A percentile compares a stretch with the other conserved stretches of the same genome.
Conservation (phyloP, 2,113 vertebrate species). For the Tychaedon coryphoeus region DNA sequence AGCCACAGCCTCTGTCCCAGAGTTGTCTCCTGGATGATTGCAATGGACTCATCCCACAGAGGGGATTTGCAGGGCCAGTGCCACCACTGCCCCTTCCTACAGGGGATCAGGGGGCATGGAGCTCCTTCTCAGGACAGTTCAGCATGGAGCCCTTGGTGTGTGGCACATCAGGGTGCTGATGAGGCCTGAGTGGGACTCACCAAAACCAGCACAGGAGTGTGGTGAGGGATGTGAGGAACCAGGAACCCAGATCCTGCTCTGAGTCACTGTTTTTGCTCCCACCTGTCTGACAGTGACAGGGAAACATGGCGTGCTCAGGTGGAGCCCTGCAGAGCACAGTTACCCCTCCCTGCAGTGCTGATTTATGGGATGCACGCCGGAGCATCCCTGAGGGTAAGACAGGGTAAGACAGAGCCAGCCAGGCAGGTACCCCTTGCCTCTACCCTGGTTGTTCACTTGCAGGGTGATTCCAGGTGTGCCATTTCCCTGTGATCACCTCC, state of each 20-base stretch:
- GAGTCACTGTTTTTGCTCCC: not conserved
- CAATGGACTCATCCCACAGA: not conserved
- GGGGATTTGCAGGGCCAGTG: not conserved
- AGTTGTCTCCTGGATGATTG: accelerated
- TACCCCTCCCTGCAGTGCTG: accelerated
- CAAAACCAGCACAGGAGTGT: not conserved
- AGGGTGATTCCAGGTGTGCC: not conserved
- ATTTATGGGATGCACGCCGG: accelerated
- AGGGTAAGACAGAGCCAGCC: not conserved
- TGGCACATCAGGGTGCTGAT: not conserved
- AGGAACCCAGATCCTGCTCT: not conserved
- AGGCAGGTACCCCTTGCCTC: not conserved
- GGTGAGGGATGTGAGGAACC: accelerated
- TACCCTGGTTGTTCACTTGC: accelerated
- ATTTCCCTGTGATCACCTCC: not conserved
- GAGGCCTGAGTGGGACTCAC: not conserved
- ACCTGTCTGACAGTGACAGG: not conserved
- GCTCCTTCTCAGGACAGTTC: not conserved
- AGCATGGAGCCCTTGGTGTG: not conserved
- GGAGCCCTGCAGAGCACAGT: not conserved
- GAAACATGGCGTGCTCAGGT: not conserved
- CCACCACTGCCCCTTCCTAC: not conserved
- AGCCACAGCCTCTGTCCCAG: not conserved
- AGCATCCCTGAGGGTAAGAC: not conserved
- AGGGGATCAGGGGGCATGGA: accelerated